Evolutionary conservation across 1,140 invertebrate genomes (phyloP), one percentile per base, ranked within the genome.

Genomic region (Bombus vancouverensis): DNA sequence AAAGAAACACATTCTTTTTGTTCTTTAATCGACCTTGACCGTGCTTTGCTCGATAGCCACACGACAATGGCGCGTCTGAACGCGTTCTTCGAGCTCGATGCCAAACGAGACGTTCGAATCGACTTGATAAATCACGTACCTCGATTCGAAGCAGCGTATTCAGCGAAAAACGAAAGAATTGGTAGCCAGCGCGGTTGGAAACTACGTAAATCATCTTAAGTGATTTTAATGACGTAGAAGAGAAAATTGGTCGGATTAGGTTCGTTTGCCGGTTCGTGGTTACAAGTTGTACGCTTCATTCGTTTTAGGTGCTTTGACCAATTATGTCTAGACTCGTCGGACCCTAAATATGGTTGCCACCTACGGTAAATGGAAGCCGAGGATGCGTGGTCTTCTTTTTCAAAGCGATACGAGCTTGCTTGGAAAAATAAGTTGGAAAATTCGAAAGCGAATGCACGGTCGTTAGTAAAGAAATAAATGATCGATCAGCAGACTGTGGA

Each of bases 21-120:
- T 85, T 85, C 83, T 80, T 72, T 80, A 65, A 85, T 85, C 83
- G 83, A 80, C 83, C 83, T 85, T 85, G 83, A 85, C 83, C 83
- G 53, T 73, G 76, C 68, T 34, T n/a, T 57, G 57, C n/a, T 62
- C 68, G 83, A 85, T 85, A 85, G 59, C 76, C 59, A 80, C 71
- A 53, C 77, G 76, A 80, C 77, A 85, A 85, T 85, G 76, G 76
- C 62, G 59, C n/a, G 53, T 57, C 32, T 42, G n/a, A 68, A 78
- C 82, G 39, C 75, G 28, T 84, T 71, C 62, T 71, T 22, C 74
- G 39, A 42, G 18, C 53, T 83, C 74, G 66, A 22, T 66, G 28
- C 44, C 62, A n/a, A 62, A 68, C 74, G 28, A 70, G 37, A 78
- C 34, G 34, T 77, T 68, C 62, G 25, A 68, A 39, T 37, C 4